Evolutionary conservation across 2,797 vertebrate species (phyloP), one percentile per base, ranked within the genome.

Genomic region (Esox lucius): DNA sequence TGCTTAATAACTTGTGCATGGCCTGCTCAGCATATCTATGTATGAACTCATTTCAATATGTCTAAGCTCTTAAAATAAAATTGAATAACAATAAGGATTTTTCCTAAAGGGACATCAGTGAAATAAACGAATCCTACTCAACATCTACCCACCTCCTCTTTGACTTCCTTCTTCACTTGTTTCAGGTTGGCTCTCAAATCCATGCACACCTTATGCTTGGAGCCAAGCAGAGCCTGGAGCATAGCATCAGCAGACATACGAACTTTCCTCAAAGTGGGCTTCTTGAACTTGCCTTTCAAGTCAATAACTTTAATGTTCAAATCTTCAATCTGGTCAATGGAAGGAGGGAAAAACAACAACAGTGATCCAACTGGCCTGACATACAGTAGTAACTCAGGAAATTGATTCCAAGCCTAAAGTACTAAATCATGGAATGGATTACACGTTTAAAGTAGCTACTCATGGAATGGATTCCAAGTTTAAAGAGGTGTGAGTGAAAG

Each of bases 191-290:
- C 94, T 65, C 96, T 86, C 78, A 96, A 93, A 76, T 96, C 96
- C 95, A 96, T 94, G 90, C 92, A 94, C 85, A 96, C 96, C 80
- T 96, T 96, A 92, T 96, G 96, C 81, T 96, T 96, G 81, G 96
- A 96, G 82, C 96, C 96, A 84, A 96, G 92, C 85, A 96, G 90
- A 0, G 95, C 96, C 68, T 95, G 89, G 65, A 96, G 93, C 95
- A 96, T 96, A 0, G 94, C 94, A 0, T 96, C 95, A 0, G 96
- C 95, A 0, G 96, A 96, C 95, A 96, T 96, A 71, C 96, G 94
- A 74, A 96, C 95, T 71, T 95, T 88, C 46, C 90, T 89, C 80
- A 96, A 87, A 0, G 93, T 90, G 0, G 95, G 96, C 84, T 95
- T 90, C 92, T 96, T 96, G 90, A 96, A 96, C 85, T 96, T 96